These are phyloP conservation scores for Eucidaris tribuloides DNA, from an alignment of 35 echinoderm and acorn worm genomes.

Conservation along the genomic window DNA sequence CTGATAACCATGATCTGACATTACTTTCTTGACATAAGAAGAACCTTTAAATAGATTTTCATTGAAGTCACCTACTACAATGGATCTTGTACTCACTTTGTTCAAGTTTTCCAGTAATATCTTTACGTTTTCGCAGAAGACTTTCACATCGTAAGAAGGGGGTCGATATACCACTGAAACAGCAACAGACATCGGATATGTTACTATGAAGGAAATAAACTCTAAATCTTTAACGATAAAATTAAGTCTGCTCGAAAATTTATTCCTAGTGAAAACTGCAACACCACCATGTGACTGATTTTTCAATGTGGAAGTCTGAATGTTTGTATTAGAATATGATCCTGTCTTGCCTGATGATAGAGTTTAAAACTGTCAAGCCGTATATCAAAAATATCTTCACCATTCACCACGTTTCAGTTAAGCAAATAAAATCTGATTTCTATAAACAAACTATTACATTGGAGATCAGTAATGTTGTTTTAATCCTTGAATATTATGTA, in stretches of 20 bases:
- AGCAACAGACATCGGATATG: neutral
- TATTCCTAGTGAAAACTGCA: constrained; percentile 15
- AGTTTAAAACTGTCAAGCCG: neutral
- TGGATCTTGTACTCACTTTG: neutral
- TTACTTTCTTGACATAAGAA: neutral
- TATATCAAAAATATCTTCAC: no score
- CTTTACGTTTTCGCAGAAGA: neutral
- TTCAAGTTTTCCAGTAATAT: neutral
- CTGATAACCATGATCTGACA: constrained; percentile 2
- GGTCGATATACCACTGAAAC: constrained; percentile 10
- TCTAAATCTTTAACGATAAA: neutral
- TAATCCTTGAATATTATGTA: no score
- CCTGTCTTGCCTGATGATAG: constrained; percentile 17
- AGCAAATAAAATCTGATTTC: no score
- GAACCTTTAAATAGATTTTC: constrained; percentile 1
- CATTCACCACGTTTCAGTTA: no score
- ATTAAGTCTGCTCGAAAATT: neutral
- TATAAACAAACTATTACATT: no score
- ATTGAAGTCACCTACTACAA: constrained; percentile 42
- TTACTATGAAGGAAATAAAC: constrained; percentile 5
- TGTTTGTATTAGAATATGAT: constrained; percentile 1
- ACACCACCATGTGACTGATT: constrained; percentile 36
- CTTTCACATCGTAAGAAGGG: neutral
- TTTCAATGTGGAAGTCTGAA: neutral
- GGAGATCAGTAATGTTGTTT: no score